These are phyloP conservation scores for Julus scandinavius DNA, from an alignment of 2,888 invertebrate species.

Conservation along the genomic window DNA sequence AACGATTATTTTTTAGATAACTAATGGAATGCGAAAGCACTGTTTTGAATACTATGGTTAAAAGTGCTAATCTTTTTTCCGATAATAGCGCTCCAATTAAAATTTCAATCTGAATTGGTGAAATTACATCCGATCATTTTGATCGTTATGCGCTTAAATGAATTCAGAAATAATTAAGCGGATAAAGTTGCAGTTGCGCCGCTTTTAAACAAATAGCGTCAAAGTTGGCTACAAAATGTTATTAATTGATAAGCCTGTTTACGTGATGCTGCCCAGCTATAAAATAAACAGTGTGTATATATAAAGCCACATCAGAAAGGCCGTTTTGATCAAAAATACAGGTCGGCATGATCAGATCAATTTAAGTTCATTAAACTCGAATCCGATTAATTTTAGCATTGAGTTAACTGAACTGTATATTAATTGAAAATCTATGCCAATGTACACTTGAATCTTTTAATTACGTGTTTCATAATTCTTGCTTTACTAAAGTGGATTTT, in stretches of 20 bases:
- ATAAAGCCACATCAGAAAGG: neutral
- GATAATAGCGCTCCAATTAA: neutral
- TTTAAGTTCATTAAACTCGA: neutral
- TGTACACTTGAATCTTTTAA: neutral
- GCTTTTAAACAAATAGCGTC: neutral
- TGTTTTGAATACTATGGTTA: neutral
- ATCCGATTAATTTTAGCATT: neutral
- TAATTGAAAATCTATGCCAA: neutral
- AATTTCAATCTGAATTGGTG: neutral
- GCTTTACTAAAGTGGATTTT: neutral
- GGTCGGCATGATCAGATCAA: neutral
- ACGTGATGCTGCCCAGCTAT: neutral
- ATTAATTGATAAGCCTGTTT: neutral
- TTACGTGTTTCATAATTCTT: neutral
- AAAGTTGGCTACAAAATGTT: neutral
- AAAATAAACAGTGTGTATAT: neutral
- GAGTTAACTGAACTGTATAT: neutral
- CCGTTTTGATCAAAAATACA: neutral
- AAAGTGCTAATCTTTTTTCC: neutral
- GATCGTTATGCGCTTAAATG: neutral
- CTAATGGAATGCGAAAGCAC: neutral
- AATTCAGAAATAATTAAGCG: neutral
- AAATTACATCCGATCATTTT: neutral
- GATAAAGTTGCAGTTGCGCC: neutral
- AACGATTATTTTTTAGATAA: no score